Percentiles rank a stretch among this genome's conserved stretches.
These are phyloP conservation scores for Bradypus variegatus DNA, from an alignment of 2,797 vertebrate genomes.

Conservation along the genomic window DNA sequence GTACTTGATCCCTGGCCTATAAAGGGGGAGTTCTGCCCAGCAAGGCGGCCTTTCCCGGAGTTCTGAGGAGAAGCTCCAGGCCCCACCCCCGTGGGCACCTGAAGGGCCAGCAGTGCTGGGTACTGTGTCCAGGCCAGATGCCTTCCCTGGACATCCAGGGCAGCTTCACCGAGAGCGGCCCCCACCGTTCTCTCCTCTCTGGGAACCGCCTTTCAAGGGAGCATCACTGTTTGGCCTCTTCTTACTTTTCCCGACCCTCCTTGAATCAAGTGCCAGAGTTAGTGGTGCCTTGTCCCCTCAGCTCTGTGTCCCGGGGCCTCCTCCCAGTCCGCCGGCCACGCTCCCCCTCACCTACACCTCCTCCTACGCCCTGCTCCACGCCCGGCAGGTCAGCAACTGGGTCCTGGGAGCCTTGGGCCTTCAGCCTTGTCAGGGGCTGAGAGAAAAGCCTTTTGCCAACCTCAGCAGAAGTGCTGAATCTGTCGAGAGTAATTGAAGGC, in stretches of 20 bases:
- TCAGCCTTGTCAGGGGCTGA: background rate
- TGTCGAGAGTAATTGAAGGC: background rate
- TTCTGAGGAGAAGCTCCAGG: background rate
- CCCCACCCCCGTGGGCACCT: too few relatives aligned
- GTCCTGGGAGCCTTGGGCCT: accelerated
- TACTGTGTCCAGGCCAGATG: background rate
- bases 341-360: background rate
- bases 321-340: background rate
- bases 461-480: background rate
- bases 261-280: background rate
- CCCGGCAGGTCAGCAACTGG: background rate
- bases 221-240: background rate
- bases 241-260: background rate
- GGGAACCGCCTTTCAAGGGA: background rate
- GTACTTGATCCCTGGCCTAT: background rate
- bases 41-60: background rate
- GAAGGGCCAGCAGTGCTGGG: background rate
- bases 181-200: background rate
- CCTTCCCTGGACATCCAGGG: background rate
- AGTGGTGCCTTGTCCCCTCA: background rate
- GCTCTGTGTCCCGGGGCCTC: background rate
- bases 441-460: background rate
- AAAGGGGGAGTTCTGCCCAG: background rate
- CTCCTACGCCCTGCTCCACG: accelerated
- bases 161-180: background rate